Evolutionary conservation across 2,888 invertebrate genomes (phyloP).

Genomic region (Notodonta ziczac): DNA sequence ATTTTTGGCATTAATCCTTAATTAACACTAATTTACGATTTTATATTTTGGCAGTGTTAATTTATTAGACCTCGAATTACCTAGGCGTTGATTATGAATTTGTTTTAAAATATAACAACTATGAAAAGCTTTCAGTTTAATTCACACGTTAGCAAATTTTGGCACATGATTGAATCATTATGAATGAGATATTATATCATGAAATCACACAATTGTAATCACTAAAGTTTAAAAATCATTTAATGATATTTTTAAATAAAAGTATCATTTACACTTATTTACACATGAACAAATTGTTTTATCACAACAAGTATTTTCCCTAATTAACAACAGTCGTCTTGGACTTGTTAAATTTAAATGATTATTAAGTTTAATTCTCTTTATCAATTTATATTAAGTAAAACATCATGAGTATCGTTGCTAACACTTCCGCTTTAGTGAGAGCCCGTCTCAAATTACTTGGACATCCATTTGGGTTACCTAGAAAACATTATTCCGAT

Average conservation of each 20-base stretch:
- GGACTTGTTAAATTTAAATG: conserved; percentile 61
- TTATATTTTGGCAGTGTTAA: conserved; percentile 80
- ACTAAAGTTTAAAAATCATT: conserved; percentile 52
- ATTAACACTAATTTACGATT: conserved; percentile 59
- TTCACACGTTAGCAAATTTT: conserved; percentile 21
- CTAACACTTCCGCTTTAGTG: conserved; percentile 69
- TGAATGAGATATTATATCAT: conserved; percentile 30
- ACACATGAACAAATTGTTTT: conserved; percentile 72
- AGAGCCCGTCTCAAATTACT: conserved; percentile 73
- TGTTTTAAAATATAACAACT: conserved; percentile 23
- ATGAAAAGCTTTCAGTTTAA: conserved; percentile 23
- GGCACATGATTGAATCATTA: conserved; percentile 30
- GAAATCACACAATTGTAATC: conserved; percentile 36
- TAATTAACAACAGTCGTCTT: conserved; percentile 78
- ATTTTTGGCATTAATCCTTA: conserved; percentile 57
- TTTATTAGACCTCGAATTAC: conserved; percentile 55
- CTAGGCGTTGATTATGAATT: conserved; percentile 33
- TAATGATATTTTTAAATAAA: conserved; percentile 58
- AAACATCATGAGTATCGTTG: conserved; percentile 60
- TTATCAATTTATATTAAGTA: conserved; percentile 46
- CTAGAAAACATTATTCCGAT: conserved; percentile 78
- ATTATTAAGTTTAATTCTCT: conserved; percentile 42
- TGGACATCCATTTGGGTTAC: conserved; percentile 83
- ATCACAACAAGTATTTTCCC: conserved; percentile 76
- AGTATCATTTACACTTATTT: conserved; percentile 62